phyloP scores from a whole-genome alignment of 2,888 invertebrate species.

The Habrosyne pyritoides region DNA sequence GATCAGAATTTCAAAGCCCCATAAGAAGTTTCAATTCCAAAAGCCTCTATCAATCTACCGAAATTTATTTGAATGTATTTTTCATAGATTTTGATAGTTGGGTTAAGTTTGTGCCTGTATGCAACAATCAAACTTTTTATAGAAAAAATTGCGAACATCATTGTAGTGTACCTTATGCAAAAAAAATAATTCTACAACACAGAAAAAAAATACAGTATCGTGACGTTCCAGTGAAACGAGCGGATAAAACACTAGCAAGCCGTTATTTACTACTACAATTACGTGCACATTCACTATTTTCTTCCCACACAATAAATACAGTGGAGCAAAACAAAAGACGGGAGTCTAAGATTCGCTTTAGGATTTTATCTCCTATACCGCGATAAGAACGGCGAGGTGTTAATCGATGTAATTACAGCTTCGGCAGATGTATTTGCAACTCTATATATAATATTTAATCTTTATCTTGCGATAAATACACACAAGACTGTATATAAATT shows the following conservation, averaged over 20 bases:
- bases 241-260: background rate
- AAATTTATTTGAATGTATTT: too few relatives aligned
- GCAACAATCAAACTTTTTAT: too few relatives aligned
- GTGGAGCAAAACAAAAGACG: background rate
- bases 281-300: background rate
- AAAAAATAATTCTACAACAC: too few relatives aligned
- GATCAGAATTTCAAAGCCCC: too few relatives aligned
- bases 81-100: too few relatives aligned
- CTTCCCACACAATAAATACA: background rate
- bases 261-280: background rate
- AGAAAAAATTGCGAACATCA: too few relatives aligned
- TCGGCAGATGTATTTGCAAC: conserved; percentile 42
- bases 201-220: too few relatives aligned
- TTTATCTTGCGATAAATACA: conserved; percentile 67
- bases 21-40: too few relatives aligned
- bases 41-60: too few relatives aligned
- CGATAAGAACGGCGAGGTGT: conserved; percentile 24
- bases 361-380: conserved; percentile 16
- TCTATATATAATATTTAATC: conserved; percentile 51
- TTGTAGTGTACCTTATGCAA: too few relatives aligned
- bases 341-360: conserved; percentile 6
- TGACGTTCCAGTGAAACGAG: too few relatives aligned
- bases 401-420: conserved; percentile 50
- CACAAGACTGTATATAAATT: conserved; percentile 66
- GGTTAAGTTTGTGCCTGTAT: too few relatives aligned